phyloP scores from a whole-genome alignment of 2,888 invertebrate species.

The Cephus nigrinus region DNA sequence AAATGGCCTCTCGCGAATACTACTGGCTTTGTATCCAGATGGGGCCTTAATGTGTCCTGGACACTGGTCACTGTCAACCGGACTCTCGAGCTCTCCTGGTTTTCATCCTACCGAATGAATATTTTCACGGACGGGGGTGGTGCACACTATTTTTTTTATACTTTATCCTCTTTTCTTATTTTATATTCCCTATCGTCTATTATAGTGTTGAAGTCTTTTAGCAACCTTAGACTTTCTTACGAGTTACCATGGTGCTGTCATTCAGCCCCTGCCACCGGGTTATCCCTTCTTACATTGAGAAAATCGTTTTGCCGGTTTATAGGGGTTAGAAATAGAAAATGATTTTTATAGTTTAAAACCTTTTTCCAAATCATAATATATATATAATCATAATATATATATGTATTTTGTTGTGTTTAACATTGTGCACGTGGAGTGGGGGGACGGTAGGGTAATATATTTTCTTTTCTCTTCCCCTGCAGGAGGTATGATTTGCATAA shows the following conservation, averaged over 20 bases:
- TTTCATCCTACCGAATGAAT: neutral
- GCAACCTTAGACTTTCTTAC: neutral
- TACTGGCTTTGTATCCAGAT: slow-evolving; percentile 47
- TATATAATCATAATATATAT: neutral
- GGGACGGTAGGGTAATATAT: neutral
- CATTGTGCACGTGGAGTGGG: neutral
- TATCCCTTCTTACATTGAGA: neutral
- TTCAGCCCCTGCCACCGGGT: neutral
- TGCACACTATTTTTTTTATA: neutral
- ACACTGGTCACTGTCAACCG: slow-evolving; percentile 34
- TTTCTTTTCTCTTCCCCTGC: neutral
- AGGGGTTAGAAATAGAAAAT: neutral
- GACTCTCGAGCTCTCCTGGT: neutral
- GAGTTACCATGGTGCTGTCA: neutral
- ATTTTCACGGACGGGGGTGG: neutral
- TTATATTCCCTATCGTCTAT: neutral
- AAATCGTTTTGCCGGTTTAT: neutral
- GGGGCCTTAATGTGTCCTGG: slow-evolving; percentile 37
- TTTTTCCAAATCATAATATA: neutral
- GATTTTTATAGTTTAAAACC: neutral
- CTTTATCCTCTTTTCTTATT: neutral
- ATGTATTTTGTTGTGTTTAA: no score
- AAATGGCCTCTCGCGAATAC: slow-evolving; percentile 54
- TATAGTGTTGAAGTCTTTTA: neutral
- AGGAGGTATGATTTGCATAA: neutral